Evolutionary conservation across 2,797 vertebrate genomes (phyloP).

Genomic region (Macroramphosus scolopax): DNA sequence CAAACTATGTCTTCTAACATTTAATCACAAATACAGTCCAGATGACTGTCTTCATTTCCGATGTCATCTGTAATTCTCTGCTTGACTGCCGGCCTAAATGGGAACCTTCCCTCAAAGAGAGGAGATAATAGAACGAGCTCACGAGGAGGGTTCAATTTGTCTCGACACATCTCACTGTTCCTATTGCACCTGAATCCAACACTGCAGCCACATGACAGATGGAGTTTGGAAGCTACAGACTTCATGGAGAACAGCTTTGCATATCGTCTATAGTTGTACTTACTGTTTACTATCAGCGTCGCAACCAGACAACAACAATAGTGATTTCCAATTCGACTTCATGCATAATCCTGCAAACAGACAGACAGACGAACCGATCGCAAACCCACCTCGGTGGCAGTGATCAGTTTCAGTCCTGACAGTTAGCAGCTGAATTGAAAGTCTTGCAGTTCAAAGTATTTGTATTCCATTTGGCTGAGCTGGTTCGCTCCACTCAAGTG

Average conservation of each 20-base stretch:
- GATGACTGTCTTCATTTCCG: conserved; percentile 64
- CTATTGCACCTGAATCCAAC: conserved; percentile 8
- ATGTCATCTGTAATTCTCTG: conserved; percentile 63
- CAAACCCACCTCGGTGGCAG: neutral
- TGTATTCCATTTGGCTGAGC: conserved; percentile 24
- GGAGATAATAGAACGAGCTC: conserved; percentile 51
- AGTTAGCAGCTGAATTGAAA: neutral
- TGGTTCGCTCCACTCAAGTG: conserved; percentile 12
- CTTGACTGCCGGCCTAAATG: conserved; percentile 58
- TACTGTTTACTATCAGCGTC: too few relatives aligned
- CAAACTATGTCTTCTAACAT: conserved; percentile 53
- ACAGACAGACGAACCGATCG: too few relatives aligned
- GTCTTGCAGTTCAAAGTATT: conserved; percentile 41
- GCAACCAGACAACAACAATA: neutral
- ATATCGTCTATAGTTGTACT: too few relatives aligned
- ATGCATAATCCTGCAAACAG: too few relatives aligned
- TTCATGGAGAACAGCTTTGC: too few relatives aligned
- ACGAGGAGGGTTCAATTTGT: conserved; percentile 44
- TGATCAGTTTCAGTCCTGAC: neutral
- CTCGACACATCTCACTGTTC: conserved; percentile 30
- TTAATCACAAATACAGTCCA: conserved; percentile 67
- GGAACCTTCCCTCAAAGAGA: conserved; percentile 31
- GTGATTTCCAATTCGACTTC: too few relatives aligned
- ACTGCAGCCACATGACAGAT: neutral
- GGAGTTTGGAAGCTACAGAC: too few relatives aligned